Evolutionary conservation across 2,113 vertebrate species (phyloP).

Genomic region (Lophochroa leadbeateri): DNA sequence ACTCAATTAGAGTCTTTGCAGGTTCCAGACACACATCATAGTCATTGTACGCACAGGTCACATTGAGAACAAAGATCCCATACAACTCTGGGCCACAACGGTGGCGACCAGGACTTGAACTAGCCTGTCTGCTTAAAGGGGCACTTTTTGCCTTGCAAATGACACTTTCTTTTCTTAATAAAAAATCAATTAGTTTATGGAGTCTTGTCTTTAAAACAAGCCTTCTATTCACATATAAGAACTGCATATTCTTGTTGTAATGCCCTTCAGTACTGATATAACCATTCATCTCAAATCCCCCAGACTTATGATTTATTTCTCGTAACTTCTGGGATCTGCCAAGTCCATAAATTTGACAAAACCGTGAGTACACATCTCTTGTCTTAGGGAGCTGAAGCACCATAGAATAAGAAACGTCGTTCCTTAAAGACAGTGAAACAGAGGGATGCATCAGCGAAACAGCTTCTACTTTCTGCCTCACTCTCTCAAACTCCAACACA

Average conservation of each 20-base stretch:
- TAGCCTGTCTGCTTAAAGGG: slow-evolving; percentile 38
- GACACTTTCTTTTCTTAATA: slow-evolving; percentile 83
- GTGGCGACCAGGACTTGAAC: slow-evolving; percentile 76
- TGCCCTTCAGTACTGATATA: slow-evolving; percentile 89
- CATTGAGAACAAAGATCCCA: slow-evolving; percentile 87
- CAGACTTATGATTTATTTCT: slow-evolving; percentile 79
- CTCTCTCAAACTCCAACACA: slow-evolving; percentile 86
- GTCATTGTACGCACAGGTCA: slow-evolving; percentile 84
- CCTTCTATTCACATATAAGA: slow-evolving; percentile 89
- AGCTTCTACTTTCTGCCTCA: slow-evolving; percentile 88
- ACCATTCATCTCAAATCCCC: slow-evolving; percentile 83
- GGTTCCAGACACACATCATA: slow-evolving; percentile 95
- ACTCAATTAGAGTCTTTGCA: slow-evolving; percentile 93
- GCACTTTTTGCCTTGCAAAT: slow-evolving; percentile 77
- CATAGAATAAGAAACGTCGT: slow-evolving; percentile 84
- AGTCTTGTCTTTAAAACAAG: slow-evolving; percentile 91
- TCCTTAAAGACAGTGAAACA: slow-evolving; percentile 91
- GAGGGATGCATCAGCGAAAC: slow-evolving; percentile 89
- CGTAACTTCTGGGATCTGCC: slow-evolving; percentile 84
- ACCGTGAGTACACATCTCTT: slow-evolving; percentile 84
- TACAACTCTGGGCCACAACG: slow-evolving; percentile 81
- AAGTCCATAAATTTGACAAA: slow-evolving; percentile 89
- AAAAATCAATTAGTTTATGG: slow-evolving; percentile 89
- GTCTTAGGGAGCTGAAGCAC: slow-evolving; percentile 91
- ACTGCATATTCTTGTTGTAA: slow-evolving; percentile 92